A percentile compares a stretch with the other conserved stretches of the same genome.
Conservation (phyloP, 2,797 vertebrate species). For the Melanotaenia nigrans region DNA sequence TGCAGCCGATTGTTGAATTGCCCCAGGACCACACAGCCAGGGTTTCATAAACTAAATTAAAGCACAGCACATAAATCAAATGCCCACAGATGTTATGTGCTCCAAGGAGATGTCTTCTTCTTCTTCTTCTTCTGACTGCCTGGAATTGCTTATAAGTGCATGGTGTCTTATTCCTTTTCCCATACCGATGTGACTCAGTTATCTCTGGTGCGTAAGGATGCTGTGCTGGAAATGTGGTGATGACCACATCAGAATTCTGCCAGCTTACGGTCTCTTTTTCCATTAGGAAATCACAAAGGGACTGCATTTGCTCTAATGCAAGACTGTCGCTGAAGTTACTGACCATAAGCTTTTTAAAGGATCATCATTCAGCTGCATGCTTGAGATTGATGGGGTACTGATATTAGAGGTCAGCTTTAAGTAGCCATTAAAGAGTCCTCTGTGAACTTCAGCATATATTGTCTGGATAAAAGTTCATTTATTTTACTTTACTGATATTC, state of each 20-base stretch:
- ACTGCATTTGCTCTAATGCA: constrained; percentile 50
- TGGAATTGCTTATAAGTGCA: constrained; percentile 31
- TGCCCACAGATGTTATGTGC: constrained; percentile 17
- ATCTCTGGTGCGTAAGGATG: constrained; percentile 29
- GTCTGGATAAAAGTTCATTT: background rate
- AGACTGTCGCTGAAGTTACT: constrained; percentile 28
- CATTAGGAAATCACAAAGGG: constrained; percentile 50
- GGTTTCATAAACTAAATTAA: constrained; percentile 30
- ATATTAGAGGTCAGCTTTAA: constrained; percentile 12
- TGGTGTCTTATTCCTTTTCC: constrained; percentile 44
- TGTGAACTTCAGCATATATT: constrained; percentile 2
- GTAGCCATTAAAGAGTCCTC: constrained; percentile 8
- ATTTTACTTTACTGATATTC: background rate
- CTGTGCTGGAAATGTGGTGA: constrained; percentile 59
- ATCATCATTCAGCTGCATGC: constrained; percentile 7
- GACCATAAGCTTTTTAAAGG: constrained; percentile 33
- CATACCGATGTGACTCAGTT: constrained; percentile 54
- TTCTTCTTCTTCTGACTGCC: constrained; percentile 6
- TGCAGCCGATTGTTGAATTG: constrained; percentile 15
- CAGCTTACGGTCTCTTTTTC: constrained; percentile 36
- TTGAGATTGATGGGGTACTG: background rate
- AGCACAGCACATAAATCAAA: background rate
- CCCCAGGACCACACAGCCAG: background rate
- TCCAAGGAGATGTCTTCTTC: constrained; percentile 5
- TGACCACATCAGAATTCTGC: constrained; percentile 48